These are phyloP conservation scores for Caenorhabditis sp. DNA, from an alignment of 2,888 invertebrate species.

Conservation along the genomic window DNA sequence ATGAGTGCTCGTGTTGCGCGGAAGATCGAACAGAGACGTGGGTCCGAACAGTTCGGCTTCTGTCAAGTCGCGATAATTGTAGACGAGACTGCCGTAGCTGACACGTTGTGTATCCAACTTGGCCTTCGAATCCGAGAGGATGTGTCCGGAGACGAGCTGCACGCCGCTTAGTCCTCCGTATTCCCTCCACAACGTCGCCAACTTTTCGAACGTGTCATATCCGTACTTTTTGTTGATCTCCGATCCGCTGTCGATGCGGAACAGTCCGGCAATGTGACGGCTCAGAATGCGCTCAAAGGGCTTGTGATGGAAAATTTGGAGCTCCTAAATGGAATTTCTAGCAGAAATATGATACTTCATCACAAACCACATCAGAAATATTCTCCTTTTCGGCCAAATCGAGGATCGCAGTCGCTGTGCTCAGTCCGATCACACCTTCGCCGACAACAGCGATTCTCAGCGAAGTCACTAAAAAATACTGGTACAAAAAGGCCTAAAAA, in stretches of 20 bases:
- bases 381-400: conserved; percentile 54
- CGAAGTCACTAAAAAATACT: not conserved
- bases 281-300: conserved; percentile 70
- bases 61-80: conserved; percentile 62
- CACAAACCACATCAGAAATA: conserved; percentile 28
- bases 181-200: conserved; percentile 60
- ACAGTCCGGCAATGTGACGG: conserved; percentile 76
- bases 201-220: conserved; percentile 59
- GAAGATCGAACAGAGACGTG: conserved; percentile 42
- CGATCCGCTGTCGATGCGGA: conserved; percentile 70
- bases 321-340: conserved; percentile 26
- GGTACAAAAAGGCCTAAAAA: not conserved
- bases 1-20: conserved; percentile 31
- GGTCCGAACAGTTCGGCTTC: conserved; percentile 52
- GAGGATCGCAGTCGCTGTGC: conserved; percentile 72
- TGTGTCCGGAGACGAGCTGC: conserved; percentile 68
- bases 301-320: conserved; percentile 71
- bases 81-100: conserved; percentile 62
- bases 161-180: conserved; percentile 62
- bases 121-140: conserved; percentile 53
- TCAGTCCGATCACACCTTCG: conserved; percentile 75
- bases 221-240: conserved; percentile 62
- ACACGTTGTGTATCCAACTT: conserved; percentile 55
- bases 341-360: conserved; percentile 3
- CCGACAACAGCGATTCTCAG: conserved; percentile 72